Conservation (phyloP, 2,888 invertebrate species). For the Acronicta leporina region DNA sequence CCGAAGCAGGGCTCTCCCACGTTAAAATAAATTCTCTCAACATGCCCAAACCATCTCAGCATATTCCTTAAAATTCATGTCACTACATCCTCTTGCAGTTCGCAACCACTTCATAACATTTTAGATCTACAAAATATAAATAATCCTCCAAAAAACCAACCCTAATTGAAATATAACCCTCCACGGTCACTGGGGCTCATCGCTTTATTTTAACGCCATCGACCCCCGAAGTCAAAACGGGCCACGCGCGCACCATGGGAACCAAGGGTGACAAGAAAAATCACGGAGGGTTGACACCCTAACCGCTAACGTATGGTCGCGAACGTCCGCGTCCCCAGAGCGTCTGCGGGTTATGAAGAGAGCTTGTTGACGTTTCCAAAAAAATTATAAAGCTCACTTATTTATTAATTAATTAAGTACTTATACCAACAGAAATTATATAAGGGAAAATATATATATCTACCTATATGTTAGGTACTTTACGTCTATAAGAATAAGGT, state of each 20-base stretch:
- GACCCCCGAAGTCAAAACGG: constrained; percentile 55
- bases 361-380: constrained; percentile 26
- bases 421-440: too few relatives aligned
- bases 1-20: too few relatives aligned
- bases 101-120: too few relatives aligned
- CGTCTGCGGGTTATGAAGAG: constrained; percentile 27
- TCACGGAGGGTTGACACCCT: constrained; percentile 52
- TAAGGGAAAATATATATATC: too few relatives aligned
- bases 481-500: too few relatives aligned
- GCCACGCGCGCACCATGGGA: constrained; percentile 67
- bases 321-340: constrained; percentile 53
- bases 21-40: too few relatives aligned
- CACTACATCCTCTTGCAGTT: too few relatives aligned
- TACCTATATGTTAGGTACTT: too few relatives aligned
- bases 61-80: too few relatives aligned
- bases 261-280: constrained; percentile 56
- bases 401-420: too few relatives aligned
- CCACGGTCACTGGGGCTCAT: constrained; percentile 39
- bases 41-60: too few relatives aligned
- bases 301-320: constrained; percentile 59
- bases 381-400: too few relatives aligned
- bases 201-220: constrained; percentile 45
- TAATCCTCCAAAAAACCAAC: constrained; percentile 9
- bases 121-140: constrained; percentile 1
- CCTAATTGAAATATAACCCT: constrained; percentile 58